Conservation (phyloP, 1,140 invertebrate genomes). For the Meloidogyne hapla region DNA sequence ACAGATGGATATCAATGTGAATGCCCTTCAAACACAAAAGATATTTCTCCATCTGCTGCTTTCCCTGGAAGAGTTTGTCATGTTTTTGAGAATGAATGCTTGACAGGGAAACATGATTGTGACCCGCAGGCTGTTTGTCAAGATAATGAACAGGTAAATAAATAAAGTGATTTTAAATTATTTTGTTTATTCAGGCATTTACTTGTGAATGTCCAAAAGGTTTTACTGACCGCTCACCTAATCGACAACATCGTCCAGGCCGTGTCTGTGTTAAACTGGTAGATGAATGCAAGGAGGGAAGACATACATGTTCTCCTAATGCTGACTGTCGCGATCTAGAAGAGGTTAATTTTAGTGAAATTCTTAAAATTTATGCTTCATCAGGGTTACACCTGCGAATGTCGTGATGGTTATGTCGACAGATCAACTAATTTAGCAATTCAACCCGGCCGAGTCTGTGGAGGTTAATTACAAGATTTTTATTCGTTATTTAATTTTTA, state of each 20-base stretch:
- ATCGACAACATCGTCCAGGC: constrained; percentile 54
- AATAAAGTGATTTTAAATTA: no score
- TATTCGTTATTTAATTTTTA: not conserved
- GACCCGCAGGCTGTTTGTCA: constrained; percentile 55
- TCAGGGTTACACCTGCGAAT: constrained; percentile 63
- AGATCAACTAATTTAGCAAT: constrained; percentile 58
- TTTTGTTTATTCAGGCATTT: constrained; percentile 55
- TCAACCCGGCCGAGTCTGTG: constrained; percentile 62
- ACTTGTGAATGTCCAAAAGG: constrained; percentile 57
- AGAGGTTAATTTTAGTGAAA: constrained; percentile 31
- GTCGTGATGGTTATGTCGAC: constrained; percentile 53
- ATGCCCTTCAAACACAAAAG: constrained; percentile 57
- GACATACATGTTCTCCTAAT: constrained; percentile 58
- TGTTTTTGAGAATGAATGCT: constrained; percentile 58
- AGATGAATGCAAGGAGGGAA: constrained; percentile 54
- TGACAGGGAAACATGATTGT: constrained; percentile 56
- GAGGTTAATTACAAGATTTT: constrained; percentile 23
- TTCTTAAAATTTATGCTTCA: not conserved
- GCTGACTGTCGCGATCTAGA: constrained; percentile 63
- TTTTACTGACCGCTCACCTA: constrained; percentile 61
- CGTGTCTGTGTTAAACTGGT: constrained; percentile 60
- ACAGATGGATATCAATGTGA: constrained; percentile 58
- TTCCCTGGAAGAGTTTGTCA: constrained; percentile 63
- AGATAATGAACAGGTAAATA: constrained; percentile 56
- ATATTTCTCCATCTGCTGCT: constrained; percentile 59